phyloP scores from a whole-genome alignment of 2,888 invertebrate genomes.

The Agrotis ipsilon region DNA sequence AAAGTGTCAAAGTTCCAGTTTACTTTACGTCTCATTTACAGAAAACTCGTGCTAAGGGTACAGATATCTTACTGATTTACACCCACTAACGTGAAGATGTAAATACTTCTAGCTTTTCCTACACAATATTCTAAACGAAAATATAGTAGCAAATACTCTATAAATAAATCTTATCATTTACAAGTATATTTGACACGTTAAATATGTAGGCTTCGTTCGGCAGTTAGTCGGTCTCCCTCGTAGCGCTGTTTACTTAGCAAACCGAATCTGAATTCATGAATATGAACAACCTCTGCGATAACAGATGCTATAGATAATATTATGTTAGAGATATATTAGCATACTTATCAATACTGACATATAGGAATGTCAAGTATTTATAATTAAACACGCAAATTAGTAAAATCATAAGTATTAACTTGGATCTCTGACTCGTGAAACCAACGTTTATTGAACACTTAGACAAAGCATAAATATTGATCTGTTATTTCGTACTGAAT shows the following conservation, averaged over 20 bases:
- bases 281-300: slow-evolving; percentile 67
- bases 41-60: too few relatives aligned
- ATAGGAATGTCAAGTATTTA: neutral
- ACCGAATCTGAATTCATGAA: slow-evolving; percentile 81
- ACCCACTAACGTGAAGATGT: neutral
- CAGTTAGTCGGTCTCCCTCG: slow-evolving; percentile 56
- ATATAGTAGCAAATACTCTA: slow-evolving; percentile 2
- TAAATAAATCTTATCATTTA: slow-evolving; percentile 23
- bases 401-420: neutral
- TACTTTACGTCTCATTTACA: too few relatives aligned
- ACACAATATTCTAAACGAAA: neutral
- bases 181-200: slow-evolving; percentile 38
- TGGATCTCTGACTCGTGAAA: too few relatives aligned
- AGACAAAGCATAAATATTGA: slow-evolving; percentile 23
- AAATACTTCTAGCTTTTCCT: neutral
- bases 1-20: too few relatives aligned
- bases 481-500: slow-evolving; percentile 24
- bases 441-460: neutral
- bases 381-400: neutral
- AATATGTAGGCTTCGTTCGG: slow-evolving; percentile 53
- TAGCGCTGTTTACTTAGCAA: slow-evolving; percentile 75
- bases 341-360: neutral
- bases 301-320: slow-evolving; percentile 50
- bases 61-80: neutral
- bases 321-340: slow-evolving; percentile 34